A percentile compares a stretch with the other conserved stretches of the same genome.
Evolutionary conservation across 1,140 invertebrate genomes (phyloP).

Genomic region (Cotesia vestalis): DNA sequence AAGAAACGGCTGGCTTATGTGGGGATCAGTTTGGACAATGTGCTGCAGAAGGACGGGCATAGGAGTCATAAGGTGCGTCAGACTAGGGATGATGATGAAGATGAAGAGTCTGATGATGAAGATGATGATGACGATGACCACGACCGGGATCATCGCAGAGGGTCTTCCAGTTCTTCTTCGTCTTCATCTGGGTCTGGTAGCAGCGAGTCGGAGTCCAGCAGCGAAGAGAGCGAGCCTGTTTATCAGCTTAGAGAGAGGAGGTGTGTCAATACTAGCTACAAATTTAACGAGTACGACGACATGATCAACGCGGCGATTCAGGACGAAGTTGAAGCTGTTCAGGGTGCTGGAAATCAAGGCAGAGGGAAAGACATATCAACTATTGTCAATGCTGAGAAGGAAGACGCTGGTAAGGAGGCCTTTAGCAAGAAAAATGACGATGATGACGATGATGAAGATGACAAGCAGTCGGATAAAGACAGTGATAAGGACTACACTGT

Average conservation of each 20-base stretch:
- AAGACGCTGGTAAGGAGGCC: constrained; percentile 65
- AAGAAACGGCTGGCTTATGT: constrained; percentile 80
- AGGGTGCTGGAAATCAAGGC: constrained; percentile 80
- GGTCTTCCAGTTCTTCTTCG: constrained; percentile 33
- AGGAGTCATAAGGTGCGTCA: background rate
- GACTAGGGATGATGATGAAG: constrained; percentile 36
- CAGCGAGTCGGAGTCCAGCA: constrained; percentile 65
- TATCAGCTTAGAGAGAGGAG: constrained; percentile 82
- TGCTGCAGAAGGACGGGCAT: constrained; percentile 65
- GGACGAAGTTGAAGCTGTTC: constrained; percentile 78
- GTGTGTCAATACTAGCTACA: constrained; percentile 79
- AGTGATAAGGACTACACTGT: constrained; percentile 63
- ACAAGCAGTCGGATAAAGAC: constrained; percentile 57
- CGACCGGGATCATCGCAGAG: background rate
- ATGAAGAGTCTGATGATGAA: constrained; percentile 38
- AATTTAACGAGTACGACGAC: constrained; percentile 92
- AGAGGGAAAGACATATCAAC: constrained; percentile 90
- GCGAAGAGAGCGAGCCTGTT: constrained; percentile 76
- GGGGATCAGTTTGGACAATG: constrained; percentile 81
- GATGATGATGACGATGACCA: constrained; percentile 34
- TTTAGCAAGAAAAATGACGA: constrained; percentile 49
- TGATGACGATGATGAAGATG: constrained; percentile 45
- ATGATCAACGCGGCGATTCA: constrained; percentile 92
- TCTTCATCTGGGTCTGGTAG: constrained; percentile 52
- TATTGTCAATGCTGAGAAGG: constrained; percentile 84